Evolutionary conservation across 2,113 vertebrate species (phyloP), one percentile per base, ranked within the genome.

Genomic region (Malurus cyaneus): DNA sequence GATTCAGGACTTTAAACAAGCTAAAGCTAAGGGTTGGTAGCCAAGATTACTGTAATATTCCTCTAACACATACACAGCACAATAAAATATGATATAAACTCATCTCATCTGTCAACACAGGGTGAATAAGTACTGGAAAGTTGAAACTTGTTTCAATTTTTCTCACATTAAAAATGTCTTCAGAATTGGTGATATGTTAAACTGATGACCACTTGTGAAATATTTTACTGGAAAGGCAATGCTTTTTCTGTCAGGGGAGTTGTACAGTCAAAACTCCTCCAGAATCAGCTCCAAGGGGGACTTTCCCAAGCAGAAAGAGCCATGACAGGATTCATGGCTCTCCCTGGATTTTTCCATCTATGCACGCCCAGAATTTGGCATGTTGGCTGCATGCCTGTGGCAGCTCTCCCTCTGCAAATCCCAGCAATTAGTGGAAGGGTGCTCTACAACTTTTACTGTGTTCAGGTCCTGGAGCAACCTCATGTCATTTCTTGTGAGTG

Each of bases 361-460:
- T 44, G 44, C 29, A 14, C 2, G 2, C 14, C 36, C 0, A 2
- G 34, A 42, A 39, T 18, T 56, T 9, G 4, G 20, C 0, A 0
- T 41, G 49, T 32, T 87, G 59, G 65, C 15, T 83, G 31, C 54
- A 28, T 28, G 18, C 28, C 72, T 78, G 21, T 39, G 54, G 26
- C 46, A 60, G 46, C 32, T 53, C 32, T 53, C 3, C 9, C 14
- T 23, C 14, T 47, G 25, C 29, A 83, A 82, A 66, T 54, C 42
- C 59, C 47, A 70, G 36, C 39, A 41, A 24, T 32, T 1, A 36
- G 15, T 42, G 29, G 17, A 80, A 83, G 12, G 19, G 12, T n/a
- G 17, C 29, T 90, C 56, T 74, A 10, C 18, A 67, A 21, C 60
- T 86, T 86, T 11, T 2, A 2, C 4, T 39, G 1, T 14, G 4